These are phyloP conservation scores for Guaruba guarouba DNA, from an alignment of 2,113 vertebrate genomes.

Conservation along the genomic window DNA sequence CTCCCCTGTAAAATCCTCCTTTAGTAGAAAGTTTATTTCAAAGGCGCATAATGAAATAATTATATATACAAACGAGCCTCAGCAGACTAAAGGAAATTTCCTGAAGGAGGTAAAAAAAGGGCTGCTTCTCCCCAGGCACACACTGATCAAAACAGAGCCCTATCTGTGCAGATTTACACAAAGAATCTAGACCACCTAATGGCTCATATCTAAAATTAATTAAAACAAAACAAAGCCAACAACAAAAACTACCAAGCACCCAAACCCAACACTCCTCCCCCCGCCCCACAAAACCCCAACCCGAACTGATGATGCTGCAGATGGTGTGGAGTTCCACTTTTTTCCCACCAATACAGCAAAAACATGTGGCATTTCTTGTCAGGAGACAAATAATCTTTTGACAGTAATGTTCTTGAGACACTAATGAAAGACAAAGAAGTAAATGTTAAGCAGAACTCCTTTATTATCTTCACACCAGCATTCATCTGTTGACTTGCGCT, in stretches of 20 bases:
- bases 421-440: neutral
- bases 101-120: neutral
- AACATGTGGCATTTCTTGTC: neutral
- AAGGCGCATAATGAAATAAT: neutral
- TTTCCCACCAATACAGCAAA: neutral
- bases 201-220: neutral
- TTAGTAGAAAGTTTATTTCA: neutral
- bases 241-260: neutral
- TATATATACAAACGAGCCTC: neutral
- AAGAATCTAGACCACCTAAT: neutral
- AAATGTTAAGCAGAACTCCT: neutral
- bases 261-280: neutral
- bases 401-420: neutral
- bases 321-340: neutral
- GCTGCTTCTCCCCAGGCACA: neutral
- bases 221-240: neutral
- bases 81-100: neutral
- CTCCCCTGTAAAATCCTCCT: neutral
- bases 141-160: neutral
- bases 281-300: neutral
- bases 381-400: neutral
- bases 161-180: neutral
- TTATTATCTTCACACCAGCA: neutral
- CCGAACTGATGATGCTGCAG: neutral
- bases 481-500: neutral